These are phyloP conservation scores for Phylloscopus whistleri DNA, from an alignment of 2,113 vertebrate genomes.

Conservation along the genomic window DNA sequence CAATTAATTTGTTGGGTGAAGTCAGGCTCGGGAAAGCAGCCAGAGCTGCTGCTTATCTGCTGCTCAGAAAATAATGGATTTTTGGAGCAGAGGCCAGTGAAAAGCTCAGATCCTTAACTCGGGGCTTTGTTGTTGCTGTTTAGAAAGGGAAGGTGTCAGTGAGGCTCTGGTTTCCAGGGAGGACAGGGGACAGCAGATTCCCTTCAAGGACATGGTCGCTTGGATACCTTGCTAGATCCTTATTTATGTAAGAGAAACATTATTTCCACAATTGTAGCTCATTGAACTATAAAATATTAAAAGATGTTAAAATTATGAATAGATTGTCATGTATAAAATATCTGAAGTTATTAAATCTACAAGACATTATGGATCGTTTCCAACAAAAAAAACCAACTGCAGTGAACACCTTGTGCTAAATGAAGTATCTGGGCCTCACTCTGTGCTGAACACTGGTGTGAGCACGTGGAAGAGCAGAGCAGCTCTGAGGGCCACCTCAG, in stretches of 20 bases:
- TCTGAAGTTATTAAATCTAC: background rate
- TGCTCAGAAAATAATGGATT: conserved; percentile 10
- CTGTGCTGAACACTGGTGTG: accelerated
- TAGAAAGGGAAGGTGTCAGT: background rate
- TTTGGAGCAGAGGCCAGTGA: background rate
- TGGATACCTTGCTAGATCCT: background rate
- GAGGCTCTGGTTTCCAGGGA: background rate
- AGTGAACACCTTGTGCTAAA: background rate
- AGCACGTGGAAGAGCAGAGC: background rate
- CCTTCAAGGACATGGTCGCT: background rate
- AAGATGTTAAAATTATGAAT: background rate
- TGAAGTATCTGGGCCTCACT: background rate
- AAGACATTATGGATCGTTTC: background rate
- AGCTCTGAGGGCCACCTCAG: background rate
- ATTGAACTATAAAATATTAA: background rate
- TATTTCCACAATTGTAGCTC: background rate
- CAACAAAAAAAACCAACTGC: background rate
- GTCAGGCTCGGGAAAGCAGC: conserved; percentile 1
- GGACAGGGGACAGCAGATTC: background rate
- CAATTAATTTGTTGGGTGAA: conserved; percentile 64
- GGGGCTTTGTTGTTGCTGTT: background rate
- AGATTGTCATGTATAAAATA: background rate
- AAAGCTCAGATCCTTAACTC: conserved; percentile 16
- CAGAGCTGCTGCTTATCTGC: conserved; percentile 24
- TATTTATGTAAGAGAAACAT: background rate